phyloP scores from a whole-genome alignment of 2,113 vertebrate genomes.

The Isurus oxyrinchus region DNA sequence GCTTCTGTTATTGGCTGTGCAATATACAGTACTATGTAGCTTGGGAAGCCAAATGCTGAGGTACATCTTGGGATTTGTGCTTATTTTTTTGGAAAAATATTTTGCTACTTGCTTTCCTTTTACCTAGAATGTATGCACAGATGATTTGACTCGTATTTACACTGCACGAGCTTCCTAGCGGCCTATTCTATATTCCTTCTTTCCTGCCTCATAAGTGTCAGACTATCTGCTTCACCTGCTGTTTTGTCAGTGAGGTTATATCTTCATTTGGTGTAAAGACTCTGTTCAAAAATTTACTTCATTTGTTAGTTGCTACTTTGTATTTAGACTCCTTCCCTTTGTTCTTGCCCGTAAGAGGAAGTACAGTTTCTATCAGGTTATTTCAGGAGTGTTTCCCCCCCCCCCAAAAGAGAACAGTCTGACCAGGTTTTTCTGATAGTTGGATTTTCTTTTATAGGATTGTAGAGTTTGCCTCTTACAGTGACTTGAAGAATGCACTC shows the following conservation, averaged over 20 bases:
- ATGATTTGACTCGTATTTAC: not conserved
- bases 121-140: not conserved
- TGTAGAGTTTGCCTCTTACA: slow-evolving; percentile 93
- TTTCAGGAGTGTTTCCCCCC: no score
- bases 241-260: not conserved
- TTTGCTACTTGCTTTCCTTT: not conserved
- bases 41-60: not conserved
- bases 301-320: not conserved
- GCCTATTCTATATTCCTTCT: not conserved
- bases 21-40: not conserved
- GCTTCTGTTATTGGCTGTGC: not conserved
- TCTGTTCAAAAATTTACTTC: not conserved
- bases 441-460: slow-evolving; percentile 57
- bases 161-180: not conserved
- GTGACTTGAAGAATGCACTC: slow-evolving; percentile 92
- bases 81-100: not conserved
- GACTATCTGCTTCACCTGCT: not conserved
- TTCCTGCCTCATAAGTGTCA: not conserved
- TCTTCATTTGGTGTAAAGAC: not conserved
- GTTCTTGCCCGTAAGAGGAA: no score
- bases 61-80: not conserved
- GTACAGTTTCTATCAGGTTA: no score
- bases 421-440: not conserved
- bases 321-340: not conserved
- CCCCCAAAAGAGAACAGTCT: not conserved